Percentiles rank a stretch among this genome's conserved stretches.
Conservation (phyloP, 2,888 invertebrate species). For the Aplocera efformata region DNA sequence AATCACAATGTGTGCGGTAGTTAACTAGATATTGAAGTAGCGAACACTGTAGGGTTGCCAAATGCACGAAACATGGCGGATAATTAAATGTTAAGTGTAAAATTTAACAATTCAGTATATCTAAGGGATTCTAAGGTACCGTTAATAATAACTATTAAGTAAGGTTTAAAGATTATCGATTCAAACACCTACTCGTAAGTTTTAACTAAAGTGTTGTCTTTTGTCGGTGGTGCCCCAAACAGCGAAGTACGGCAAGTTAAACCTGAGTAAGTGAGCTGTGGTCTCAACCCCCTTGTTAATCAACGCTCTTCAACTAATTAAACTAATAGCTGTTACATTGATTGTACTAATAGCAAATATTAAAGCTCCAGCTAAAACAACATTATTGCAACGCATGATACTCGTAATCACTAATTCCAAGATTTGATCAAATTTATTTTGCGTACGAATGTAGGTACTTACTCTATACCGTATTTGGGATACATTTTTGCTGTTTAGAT, state of each 20-base stretch:
- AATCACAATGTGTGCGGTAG: constrained; percentile 12
- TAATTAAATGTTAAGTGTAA: too few species aligned
- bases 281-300: constrained; percentile 74
- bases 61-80: constrained; percentile 4
- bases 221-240: constrained; percentile 80
- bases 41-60: constrained; percentile 1
- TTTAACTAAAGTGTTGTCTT: constrained; percentile 75
- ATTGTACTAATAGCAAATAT: constrained; percentile 62
- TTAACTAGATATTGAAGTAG: constrained; percentile 6
- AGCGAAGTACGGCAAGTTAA: constrained; percentile 75
- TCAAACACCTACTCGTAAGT: constrained; percentile 26
- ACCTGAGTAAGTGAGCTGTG: constrained; percentile 80
- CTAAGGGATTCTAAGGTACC: constrained; percentile 5
- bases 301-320: constrained; percentile 67
- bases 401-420: constrained; percentile 55
- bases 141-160: not conserved
- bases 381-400: constrained; percentile 59
- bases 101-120: too few species aligned
- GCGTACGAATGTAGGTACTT: constrained; percentile 31
- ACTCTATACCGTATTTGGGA: constrained; percentile 29
- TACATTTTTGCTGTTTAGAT: constrained; percentile 38
- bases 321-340: constrained; percentile 71
- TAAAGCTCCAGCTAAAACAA: constrained; percentile 57
- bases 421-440: constrained; percentile 44
- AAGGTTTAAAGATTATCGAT: constrained; percentile 2